phyloP scores from a whole-genome alignment of 2,888 invertebrate genomes.

The Nemotelus pantherinus region DNA sequence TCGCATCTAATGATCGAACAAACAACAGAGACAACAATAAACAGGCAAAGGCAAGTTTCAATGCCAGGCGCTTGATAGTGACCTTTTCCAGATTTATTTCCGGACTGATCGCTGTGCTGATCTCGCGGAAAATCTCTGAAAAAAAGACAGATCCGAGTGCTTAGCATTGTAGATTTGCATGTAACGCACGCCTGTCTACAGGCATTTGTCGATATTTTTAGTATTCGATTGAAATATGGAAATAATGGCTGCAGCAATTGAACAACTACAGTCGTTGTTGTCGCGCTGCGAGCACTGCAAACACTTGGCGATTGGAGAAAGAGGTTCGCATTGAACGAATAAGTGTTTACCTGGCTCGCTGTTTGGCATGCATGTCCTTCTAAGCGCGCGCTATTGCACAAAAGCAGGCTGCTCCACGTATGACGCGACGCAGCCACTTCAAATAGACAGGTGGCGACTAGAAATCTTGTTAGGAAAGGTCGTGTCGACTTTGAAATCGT shows the following conservation, averaged over 20 bases:
- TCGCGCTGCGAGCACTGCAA: too few species aligned
- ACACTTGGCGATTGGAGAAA: neutral
- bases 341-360: conserved; percentile 4
- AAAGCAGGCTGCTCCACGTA: neutral
- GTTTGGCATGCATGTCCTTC: neutral
- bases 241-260: conserved; percentile 31
- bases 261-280: neutral
- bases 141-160: neutral
- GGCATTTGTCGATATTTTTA: conserved; percentile 25
- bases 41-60: conserved; percentile 28
- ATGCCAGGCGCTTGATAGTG: conserved; percentile 39
- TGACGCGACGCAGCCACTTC: neutral
- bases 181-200: conserved; percentile 17
- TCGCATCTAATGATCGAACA: conserved; percentile 28
- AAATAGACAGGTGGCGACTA: conserved; percentile 3
- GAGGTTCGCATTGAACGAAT: conserved; percentile 24
- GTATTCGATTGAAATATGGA: conserved; percentile 29
- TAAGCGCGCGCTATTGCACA: neutral
- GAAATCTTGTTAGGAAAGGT: conserved; percentile 38
- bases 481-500: conserved; percentile 30
- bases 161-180: conserved; percentile 6
- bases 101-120: conserved; percentile 8
- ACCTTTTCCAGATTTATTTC: conserved; percentile 37
- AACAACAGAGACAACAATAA: conserved; percentile 20
- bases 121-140: conserved; percentile 25